A percentile compares a stretch with the other conserved stretches of the same genome.
Conservation (phyloP, 2,113 vertebrate genomes). For the Melanerpes aurifrons region DNA sequence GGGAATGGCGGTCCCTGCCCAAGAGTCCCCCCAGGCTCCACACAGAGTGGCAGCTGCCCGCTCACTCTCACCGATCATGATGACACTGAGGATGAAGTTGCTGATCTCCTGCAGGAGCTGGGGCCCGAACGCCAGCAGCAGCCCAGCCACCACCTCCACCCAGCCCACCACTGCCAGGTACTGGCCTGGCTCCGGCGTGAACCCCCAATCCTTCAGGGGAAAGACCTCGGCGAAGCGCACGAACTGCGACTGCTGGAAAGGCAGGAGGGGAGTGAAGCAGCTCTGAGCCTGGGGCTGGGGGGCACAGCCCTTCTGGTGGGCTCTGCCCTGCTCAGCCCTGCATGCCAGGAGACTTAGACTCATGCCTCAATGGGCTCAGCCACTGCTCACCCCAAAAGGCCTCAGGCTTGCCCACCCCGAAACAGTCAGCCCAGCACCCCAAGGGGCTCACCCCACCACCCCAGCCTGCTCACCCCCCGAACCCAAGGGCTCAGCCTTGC, state of each 20-base stretch:
- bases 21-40: rapidly evolving
- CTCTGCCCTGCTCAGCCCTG: background rate
- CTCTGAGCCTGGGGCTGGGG: background rate
- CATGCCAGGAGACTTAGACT: background rate
- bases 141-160: constrained; percentile 74
- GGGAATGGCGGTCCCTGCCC: rapidly evolving
- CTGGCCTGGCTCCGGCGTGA: constrained; percentile 61
- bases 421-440: background rate
- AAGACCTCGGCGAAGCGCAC: constrained; percentile 78
- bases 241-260: constrained; percentile 72
- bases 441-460: background rate
- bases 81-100: constrained; percentile 75
- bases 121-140: constrained; percentile 76
- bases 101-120: constrained; percentile 79
- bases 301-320: background rate
- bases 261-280: background rate
- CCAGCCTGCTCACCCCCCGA: background rate
- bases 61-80: constrained; percentile 80
- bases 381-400: background rate
- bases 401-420: background rate
- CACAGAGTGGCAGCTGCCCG: rapidly evolving
- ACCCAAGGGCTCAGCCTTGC: too few species aligned
- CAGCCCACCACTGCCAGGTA: constrained; percentile 78
- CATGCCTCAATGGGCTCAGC: background rate
- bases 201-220: constrained; percentile 73